These are phyloP conservation scores for Eclectus roratus DNA, from an alignment of 2,113 vertebrate genomes.

Conservation along the genomic window DNA sequence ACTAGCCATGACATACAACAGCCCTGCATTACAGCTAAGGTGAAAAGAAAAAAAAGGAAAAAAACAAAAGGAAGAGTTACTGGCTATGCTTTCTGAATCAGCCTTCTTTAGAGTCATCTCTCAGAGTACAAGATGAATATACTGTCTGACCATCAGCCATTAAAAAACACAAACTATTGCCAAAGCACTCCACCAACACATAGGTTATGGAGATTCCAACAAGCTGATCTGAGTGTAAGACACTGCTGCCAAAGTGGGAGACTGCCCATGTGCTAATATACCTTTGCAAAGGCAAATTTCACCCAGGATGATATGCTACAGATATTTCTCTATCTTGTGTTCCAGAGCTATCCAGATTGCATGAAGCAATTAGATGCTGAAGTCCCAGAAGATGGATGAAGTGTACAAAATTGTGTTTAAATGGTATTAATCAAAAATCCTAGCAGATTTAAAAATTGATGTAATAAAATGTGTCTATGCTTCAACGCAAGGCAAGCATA, in stretches of 20 bases:
- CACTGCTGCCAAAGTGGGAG: neutral
- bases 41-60: neutral
- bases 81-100: neutral
- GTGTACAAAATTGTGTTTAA: neutral
- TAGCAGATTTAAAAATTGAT: slow-evolving; percentile 8
- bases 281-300: neutral
- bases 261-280: neutral
- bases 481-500: neutral
- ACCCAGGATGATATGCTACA: neutral
- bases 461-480: neutral
- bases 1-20: neutral
- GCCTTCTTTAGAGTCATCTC: neutral
- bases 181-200: neutral
- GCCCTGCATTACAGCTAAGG: neutral
- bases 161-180: neutral
- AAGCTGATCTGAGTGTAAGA: neutral
- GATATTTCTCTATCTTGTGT: neutral
- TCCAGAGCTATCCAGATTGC: neutral
- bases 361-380: neutral
- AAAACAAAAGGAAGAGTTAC: fast-evolving
- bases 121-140: neutral
- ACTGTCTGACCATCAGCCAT: neutral
- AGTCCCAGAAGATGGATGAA: neutral
- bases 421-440: neutral
- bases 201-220: neutral